Base-by-base conservation (phyloP, 2,797 vertebrate genomes). In the Tenualosa ilisha region DNA sequence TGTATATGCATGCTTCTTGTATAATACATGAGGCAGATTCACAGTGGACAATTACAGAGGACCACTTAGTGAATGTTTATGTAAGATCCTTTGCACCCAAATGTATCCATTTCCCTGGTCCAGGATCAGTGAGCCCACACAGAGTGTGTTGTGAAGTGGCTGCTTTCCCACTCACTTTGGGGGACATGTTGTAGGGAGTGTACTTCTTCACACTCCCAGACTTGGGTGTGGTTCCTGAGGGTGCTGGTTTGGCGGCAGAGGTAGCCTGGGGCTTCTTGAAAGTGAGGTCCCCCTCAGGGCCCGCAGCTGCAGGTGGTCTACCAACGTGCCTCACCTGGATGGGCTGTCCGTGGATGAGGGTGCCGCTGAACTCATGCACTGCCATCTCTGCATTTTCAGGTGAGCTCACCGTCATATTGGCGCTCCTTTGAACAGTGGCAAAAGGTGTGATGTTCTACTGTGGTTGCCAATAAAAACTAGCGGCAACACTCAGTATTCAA, bases 261-360 rank as follows among this genome's bases (percentile, higher is more conserved):
- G 17, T 17, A 56, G 17, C n/a, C 8, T 81, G 46, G n/a, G 83
- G 61, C 37, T 75, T 82, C 85, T 86, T 84, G 50, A 81, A 49
- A 43, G 53, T 7, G 37, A 40, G 68, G 15, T 46, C 85, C 15
- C 46, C 65, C 61, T 49, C 86, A 86, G 61, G 40, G 83, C 59
- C 82, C 54, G 81, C 68, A 0, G 82, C 75, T 0, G 2, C 2
- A 40, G 83, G 40, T 79, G 15, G 20, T 72, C 75, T 24, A 37
- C 26, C 15, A 82, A 93, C 86, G 82, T 88, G 89, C 75, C 91
- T 86, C 85, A 94, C 91, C 50, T 89, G 88, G 61, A 93, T 53
- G 72, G 84, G 37, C 0, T 46, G 84, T 56, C 90, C 91, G 22
- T 88, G 87, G 83, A 90, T 50, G 49, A 11, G 53, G 59, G 49